Evolutionary conservation across 2,113 vertebrate species (phyloP).

Genomic region (Alosa alosa): DNA sequence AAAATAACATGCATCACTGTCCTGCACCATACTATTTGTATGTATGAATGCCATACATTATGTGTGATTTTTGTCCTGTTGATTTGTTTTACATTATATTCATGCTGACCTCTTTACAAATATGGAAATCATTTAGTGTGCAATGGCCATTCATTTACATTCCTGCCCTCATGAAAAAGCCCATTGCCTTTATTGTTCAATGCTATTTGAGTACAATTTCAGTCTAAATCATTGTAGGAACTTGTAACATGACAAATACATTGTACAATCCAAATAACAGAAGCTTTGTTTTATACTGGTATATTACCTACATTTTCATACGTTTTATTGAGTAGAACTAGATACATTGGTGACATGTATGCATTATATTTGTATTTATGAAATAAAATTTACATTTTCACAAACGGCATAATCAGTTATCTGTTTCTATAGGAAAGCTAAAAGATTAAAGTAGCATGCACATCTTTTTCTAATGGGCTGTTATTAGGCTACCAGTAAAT

Average conservation of each 20-base stretch:
- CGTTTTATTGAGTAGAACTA: constrained; percentile 35
- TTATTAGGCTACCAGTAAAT: not conserved
- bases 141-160: not conserved
- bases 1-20: not conserved
- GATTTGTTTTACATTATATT: not conserved
- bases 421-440: too few species aligned
- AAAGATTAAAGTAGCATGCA: not conserved
- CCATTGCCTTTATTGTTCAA: not conserved
- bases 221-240: not conserved
- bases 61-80: not conserved
- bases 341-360: constrained; percentile 5
- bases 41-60: not conserved
- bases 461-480: not conserved
- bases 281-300: constrained; percentile 2
- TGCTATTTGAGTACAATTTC: not conserved
- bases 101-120: not conserved
- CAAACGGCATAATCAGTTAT: constrained; percentile 65
- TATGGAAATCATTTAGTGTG: not conserved
- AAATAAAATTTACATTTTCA: constrained; percentile 83
- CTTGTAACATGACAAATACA: not conserved
- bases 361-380: constrained; percentile 39
- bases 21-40: not conserved
- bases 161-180: not conserved
- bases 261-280: constrained; percentile 9
- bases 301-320: constrained; percentile 38